phyloP scores from a whole-genome alignment of 64 coral and sea anemone species.

The Montipora cactus region DNA sequence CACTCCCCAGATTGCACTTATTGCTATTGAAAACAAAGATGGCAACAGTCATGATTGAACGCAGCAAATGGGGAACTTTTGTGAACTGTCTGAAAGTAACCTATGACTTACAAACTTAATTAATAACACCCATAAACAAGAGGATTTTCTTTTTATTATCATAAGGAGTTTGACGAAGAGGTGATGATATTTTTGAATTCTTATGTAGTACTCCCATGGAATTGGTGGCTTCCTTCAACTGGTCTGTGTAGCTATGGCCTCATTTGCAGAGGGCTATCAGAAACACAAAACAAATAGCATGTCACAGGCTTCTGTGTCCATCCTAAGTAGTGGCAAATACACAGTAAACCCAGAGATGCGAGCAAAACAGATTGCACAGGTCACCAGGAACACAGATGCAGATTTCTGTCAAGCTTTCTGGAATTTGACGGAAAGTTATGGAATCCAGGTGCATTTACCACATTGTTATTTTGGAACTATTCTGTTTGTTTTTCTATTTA shows the following conservation, averaged over 20 bases:
- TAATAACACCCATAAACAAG: too few species aligned
- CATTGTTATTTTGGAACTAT: too few species aligned
- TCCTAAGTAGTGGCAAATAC: constrained; percentile 93
- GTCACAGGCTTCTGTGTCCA: constrained; percentile 72
- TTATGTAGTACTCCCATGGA: constrained; percentile 65
- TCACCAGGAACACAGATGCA: constrained; percentile 86
- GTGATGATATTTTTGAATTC: background rate
- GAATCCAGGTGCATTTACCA: constrained; percentile 74
- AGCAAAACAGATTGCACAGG: constrained; percentile 91
- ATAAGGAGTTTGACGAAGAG: too few species aligned
- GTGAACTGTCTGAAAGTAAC: too few species aligned
- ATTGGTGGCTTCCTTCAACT: constrained; percentile 85
- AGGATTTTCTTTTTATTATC: too few species aligned
- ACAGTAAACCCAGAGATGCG: constrained; percentile 96
- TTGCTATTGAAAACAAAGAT: too few species aligned
- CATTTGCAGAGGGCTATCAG: constrained; percentile 97
- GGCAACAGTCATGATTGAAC: too few species aligned
- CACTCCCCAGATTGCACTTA: too few species aligned
- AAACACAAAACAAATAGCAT: constrained; percentile 74
- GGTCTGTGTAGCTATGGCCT: constrained; percentile 97
- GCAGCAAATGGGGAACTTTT: too few species aligned
- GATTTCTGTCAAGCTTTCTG: constrained; percentile 99
- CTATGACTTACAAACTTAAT: too few species aligned
- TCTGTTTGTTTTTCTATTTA: too few species aligned
- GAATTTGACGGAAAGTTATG: constrained; percentile 92